These are phyloP conservation scores for Luidia sarsii DNA, from an alignment of 53 echinoderm and acorn worm species.

Conservation along the genomic window DNA sequence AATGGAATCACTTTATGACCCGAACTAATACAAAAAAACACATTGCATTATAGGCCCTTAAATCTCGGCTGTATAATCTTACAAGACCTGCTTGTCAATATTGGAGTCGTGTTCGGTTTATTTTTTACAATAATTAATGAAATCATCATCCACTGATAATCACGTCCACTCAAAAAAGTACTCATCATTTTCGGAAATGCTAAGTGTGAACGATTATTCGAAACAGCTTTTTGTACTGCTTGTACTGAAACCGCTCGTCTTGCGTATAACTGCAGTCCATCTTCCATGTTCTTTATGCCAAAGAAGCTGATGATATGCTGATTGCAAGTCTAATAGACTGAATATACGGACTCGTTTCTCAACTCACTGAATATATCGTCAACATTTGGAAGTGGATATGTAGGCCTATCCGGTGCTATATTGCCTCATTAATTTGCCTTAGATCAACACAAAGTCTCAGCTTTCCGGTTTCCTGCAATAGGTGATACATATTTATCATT, in stretches of 20 bases:
- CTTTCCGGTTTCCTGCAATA: slow-evolving; percentile 51
- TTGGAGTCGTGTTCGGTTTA: slow-evolving; percentile 45
- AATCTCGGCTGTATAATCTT: too few species aligned
- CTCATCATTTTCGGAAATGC: slow-evolving; percentile 71
- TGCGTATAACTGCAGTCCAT: slow-evolving; percentile 70
- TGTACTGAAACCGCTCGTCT: slow-evolving; percentile 60
- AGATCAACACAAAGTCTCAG: slow-evolving; percentile 73
- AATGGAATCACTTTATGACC: too few species aligned
- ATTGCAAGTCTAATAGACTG: slow-evolving; percentile 66
- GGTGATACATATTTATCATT: slow-evolving; percentile 69
- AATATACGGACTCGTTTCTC: slow-evolving; percentile 41
- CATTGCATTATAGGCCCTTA: too few species aligned
- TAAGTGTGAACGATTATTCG: slow-evolving; percentile 66
- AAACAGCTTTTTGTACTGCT: slow-evolving; percentile 67
- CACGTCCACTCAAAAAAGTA: slow-evolving; percentile 33
- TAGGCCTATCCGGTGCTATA: slow-evolving; percentile 63
- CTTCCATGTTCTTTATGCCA: slow-evolving; percentile 52
- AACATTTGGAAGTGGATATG: slow-evolving; percentile 68
- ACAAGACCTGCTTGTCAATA: slow-evolving; percentile 16
- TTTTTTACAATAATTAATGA: slow-evolving; percentile 61
- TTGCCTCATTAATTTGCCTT: slow-evolving; percentile 61
- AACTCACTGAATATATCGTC: slow-evolving; percentile 58
- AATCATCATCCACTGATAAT: slow-evolving; percentile 68
- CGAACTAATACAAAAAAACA: too few species aligned
- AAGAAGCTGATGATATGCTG: slow-evolving; percentile 64